Base-by-base conservation (phyloP, 2,888 invertebrate genomes). In the Nomada goodeniana region DNA sequence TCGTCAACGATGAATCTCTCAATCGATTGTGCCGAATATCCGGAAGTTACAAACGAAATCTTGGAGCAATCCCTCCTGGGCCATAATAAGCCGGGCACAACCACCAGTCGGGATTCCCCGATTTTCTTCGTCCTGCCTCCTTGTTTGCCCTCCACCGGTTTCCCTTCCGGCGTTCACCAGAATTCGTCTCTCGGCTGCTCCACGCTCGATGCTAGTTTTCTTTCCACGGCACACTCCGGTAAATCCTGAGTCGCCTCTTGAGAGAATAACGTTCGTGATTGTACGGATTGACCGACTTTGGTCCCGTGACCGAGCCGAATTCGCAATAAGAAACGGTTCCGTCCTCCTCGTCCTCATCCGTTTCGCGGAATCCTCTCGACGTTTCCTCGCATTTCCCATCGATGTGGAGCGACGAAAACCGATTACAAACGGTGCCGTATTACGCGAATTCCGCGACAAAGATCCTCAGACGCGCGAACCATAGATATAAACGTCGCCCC, bases 171-270 rank as follows among this genome's bases (percentile, higher is more conserved):
- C 36, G 26, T 68, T 68, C 29, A 15, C 44, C 18, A n/a, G 74
- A 52, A 69, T 59, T 68, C 71, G 47, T 26, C 11, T 57, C 70
- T 53, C n/a, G 47, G 52, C 52, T 69, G 10, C 59, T 29, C 42
- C 23, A 44, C 26, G 47, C 63, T 61, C 75, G 52, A 61, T 64
- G 72, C 72, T 53, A 70, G 73, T 72, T 80, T 72, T 60, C 73
- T 65, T 84, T 74, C 57, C 68, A 23, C 55, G 13, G 65, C 72
- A 73, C 86, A 81, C 84, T 80, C 82, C 85, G 80, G 83, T 85
- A 87, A 86, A 87, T 88, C 89, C 86, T 70, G 73, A 83, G 73
- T 77, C 68, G 74, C 76, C 65, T 65, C 73, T 61, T 55, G 71
- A 61, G 76, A 72, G 76, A 74, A 75, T 77, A 84, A 76, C 68